These are phyloP conservation scores for Spea bombifrons DNA, from an alignment of 2,113 vertebrate genomes.

Conservation along the genomic window DNA sequence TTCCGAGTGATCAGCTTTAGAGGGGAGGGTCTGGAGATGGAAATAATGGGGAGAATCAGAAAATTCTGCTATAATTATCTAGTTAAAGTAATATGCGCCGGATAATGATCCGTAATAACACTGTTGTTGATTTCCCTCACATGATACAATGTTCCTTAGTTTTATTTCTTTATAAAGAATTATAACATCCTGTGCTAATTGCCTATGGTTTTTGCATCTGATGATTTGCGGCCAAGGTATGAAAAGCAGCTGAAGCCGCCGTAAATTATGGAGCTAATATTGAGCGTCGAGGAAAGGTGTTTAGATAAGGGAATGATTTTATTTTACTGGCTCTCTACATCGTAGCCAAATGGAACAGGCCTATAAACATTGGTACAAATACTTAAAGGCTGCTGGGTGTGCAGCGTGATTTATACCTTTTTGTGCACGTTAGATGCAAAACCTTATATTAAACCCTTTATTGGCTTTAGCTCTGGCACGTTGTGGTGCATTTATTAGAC, in stretches of 20 bases:
- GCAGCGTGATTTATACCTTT: constrained; percentile 12
- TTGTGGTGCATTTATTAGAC: background rate
- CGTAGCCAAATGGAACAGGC: background rate
- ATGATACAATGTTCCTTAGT: constrained; percentile 4
- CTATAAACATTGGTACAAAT: constrained; percentile 3
- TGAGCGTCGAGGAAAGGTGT: constrained; percentile 28
- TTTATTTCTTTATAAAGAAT: constrained; percentile 14
- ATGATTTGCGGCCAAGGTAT: constrained; percentile 2
- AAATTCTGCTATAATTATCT: background rate
- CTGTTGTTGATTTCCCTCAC: constrained; percentile 11
- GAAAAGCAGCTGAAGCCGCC: background rate
- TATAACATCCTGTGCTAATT: constrained; percentile 21
- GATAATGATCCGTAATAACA: constrained; percentile 1
- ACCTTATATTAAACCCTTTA: constrained; percentile 10
- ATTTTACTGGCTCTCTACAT: constrained; percentile 29
- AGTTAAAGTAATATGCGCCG: background rate
- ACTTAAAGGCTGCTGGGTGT: background rate
- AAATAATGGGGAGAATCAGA: background rate
- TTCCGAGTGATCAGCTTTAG: background rate
- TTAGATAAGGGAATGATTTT: constrained; percentile 35
- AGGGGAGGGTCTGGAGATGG: background rate
- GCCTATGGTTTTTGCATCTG: background rate
- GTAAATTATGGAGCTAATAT: constrained; percentile 35
- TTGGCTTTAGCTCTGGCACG: background rate
- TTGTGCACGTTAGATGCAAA: background rate